Percentiles rank a stretch among this genome's conserved stretches.
phyloP scores from a whole-genome alignment of 2,888 invertebrate species.

The Eupithecia exiguata region DNA sequence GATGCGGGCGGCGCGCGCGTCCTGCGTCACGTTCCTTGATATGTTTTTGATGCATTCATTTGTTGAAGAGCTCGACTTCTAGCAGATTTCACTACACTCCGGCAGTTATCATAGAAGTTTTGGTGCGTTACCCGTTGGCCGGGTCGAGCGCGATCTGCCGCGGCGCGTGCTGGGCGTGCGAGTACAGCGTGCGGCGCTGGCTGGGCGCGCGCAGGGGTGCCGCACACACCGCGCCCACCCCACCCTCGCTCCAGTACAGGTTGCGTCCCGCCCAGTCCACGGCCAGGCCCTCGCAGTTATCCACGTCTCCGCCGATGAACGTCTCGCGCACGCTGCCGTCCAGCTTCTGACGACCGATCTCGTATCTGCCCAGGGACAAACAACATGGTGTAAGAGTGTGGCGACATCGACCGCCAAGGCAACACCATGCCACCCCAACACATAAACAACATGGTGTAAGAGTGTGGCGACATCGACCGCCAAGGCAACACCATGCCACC shows the following conservation, averaged over 20 bases:
- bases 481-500: too few species aligned
- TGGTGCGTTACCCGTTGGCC: conserved; percentile 78
- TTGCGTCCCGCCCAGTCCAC: conserved; percentile 92
- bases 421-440: too few species aligned
- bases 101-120: background rate
- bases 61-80: too few species aligned
- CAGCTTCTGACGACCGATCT: conserved; percentile 86
- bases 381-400: background rate
- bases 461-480: too few species aligned
- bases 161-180: conserved; percentile 82
- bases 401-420: too few species aligned
- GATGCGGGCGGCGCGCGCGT: too few species aligned
- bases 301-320: conserved; percentile 83
- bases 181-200: conserved; percentile 83
- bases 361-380: conserved; percentile 66
- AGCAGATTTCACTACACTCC: too few species aligned
- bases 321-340: conserved; percentile 84
- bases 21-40: too few species aligned
- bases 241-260: conserved; percentile 93
- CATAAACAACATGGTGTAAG: too few species aligned
- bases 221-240: conserved; percentile 86
- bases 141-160: conserved; percentile 88
- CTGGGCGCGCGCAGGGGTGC: conserved; percentile 75
- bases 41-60: too few species aligned
- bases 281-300: conserved; percentile 89